A percentile compares a stretch with the other conserved stretches of the same genome.
Conservation (phyloP, 2,888 invertebrate species). For the Drosophila nr. fundita region DNA sequence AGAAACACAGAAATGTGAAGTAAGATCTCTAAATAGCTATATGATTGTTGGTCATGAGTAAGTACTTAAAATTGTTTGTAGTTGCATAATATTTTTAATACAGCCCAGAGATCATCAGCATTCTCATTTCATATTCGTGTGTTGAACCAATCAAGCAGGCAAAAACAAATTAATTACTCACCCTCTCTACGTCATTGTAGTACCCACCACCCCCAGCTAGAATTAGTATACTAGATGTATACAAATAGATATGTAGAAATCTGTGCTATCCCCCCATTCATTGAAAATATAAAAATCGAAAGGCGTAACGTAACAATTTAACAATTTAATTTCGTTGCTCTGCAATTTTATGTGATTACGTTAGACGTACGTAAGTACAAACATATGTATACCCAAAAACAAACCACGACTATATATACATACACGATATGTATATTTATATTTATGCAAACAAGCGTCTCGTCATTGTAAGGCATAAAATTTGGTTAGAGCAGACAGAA, state of each 20-base stretch:
- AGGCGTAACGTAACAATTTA: conserved; percentile 70
- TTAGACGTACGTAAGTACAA: conserved; percentile 49
- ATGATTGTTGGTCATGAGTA: conserved; percentile 21
- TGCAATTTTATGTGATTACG: conserved; percentile 67
- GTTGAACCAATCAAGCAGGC: conserved; percentile 28
- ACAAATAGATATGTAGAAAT: conserved; percentile 27
- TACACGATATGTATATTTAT: conserved; percentile 17
- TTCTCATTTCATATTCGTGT: conserved; percentile 12
- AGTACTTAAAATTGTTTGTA: background rate
- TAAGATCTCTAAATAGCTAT: conserved; percentile 11
- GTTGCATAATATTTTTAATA: conserved; percentile 27
- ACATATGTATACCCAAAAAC: conserved; percentile 23
- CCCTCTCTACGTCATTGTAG: conserved; percentile 42
- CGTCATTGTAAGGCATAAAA: conserved; percentile 35
- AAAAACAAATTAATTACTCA: conserved; percentile 51
- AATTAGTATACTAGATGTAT: conserved; percentile 24
- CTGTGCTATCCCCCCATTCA: conserved; percentile 40
- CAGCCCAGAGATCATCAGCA: conserved; percentile 6
- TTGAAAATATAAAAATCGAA: conserved; percentile 39
- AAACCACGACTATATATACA: background rate
- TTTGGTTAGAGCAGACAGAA: conserved; percentile 2
- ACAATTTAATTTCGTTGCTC: conserved; percentile 57
- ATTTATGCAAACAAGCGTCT: conserved; percentile 40
- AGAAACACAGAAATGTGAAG: conserved; percentile 3
- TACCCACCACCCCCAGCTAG: conserved; percentile 23